Evolutionary conservation across 2,113 vertebrate species (phyloP).

Genomic region (Setophaga coronata): DNA sequence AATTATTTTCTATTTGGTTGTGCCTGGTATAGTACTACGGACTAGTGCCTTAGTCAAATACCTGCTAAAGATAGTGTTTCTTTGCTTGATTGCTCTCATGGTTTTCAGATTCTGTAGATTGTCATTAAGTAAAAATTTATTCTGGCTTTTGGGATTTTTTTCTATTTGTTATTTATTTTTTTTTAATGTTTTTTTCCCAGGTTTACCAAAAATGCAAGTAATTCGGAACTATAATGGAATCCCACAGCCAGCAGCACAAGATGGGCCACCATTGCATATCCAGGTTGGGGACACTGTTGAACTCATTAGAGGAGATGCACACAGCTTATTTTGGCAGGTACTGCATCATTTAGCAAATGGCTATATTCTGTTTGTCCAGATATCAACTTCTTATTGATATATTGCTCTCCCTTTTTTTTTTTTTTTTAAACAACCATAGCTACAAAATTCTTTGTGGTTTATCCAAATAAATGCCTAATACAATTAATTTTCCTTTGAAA

Average conservation of each 20-base stretch:
- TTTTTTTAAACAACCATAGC: background rate
- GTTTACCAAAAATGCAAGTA: constrained; percentile 92
- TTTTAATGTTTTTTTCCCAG: constrained; percentile 53
- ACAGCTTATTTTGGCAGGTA: constrained; percentile 97
- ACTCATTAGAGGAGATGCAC: constrained; percentile 86
- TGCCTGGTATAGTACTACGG: background rate
- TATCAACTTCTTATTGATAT: background rate
- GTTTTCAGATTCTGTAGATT: background rate
- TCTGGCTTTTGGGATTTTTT: background rate
- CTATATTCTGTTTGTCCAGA: background rate
- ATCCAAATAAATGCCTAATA: background rate
- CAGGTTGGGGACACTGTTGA: constrained; percentile 90
- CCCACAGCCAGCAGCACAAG: constrained; percentile 77
- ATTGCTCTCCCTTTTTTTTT: background rate
- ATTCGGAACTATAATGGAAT: constrained; percentile 85
- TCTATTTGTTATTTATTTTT: background rate
- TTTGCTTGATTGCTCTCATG: background rate
- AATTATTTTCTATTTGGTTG: background rate
- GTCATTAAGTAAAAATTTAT: background rate
- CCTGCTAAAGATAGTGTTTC: background rate
- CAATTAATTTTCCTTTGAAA: background rate
- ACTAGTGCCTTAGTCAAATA: background rate
- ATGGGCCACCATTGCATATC: constrained; percentile 85
- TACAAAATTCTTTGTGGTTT: background rate
- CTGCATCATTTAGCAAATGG: background rate